phyloP scores from a whole-genome alignment of 2,113 vertebrate genomes.

The Tenrec ecaudatus region DNA sequence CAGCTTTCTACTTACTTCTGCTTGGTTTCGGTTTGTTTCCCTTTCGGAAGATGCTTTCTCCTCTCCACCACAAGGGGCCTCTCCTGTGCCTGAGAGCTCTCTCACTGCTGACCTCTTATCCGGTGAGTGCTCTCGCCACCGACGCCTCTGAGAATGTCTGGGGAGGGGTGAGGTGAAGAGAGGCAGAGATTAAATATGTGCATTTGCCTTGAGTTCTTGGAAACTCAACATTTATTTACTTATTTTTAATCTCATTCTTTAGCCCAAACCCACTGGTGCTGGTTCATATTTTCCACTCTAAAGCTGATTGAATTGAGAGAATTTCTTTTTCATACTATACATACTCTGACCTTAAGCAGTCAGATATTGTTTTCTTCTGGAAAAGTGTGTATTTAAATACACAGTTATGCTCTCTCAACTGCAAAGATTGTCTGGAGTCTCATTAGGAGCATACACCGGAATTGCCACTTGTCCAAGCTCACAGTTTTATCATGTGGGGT shows the following conservation, averaged over 20 bases:
- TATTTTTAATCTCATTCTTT: neutral
- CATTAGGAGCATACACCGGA: slow-evolving; percentile 43
- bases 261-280: neutral
- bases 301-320: neutral
- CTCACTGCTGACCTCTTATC: slow-evolving; percentile 96
- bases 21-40: slow-evolving; percentile 87
- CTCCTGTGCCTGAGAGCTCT: slow-evolving; percentile 95
- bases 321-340: neutral
- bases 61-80: slow-evolving; percentile 95
- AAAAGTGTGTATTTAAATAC: neutral
- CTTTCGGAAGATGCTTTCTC: slow-evolving; percentile 95
- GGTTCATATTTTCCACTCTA: slow-evolving; percentile 18
- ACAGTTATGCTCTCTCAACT: slow-evolving; percentile 18
- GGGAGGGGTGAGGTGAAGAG: neutral
- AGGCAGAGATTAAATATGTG: neutral
- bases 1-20: slow-evolving; percentile 81
- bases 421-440: neutral
- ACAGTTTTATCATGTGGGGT: slow-evolving; percentile 59
- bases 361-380: slow-evolving; percentile 35
- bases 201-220: neutral
- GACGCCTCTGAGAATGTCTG: neutral
- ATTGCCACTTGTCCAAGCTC: slow-evolving; percentile 74
- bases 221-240: neutral
- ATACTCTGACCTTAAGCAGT: slow-evolving; percentile 15
- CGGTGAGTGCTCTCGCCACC: slow-evolving; percentile 90